Conservation (phyloP, 2,113 vertebrate species). For the Ameiurus melas region DNA sequence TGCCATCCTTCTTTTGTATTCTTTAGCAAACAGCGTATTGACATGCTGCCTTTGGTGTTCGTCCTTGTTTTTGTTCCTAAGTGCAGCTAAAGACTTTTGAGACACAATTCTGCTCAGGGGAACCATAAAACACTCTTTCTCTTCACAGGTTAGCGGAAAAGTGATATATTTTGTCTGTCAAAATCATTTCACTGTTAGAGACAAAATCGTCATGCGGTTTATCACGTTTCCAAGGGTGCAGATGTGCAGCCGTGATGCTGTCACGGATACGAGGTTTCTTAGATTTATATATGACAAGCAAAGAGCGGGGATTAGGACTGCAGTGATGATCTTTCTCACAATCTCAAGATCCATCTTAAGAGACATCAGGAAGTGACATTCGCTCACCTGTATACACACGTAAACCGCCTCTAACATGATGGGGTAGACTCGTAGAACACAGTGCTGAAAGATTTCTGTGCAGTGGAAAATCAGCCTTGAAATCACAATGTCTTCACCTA, state of each 20-base stretch:
- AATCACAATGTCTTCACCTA: slow-evolving; percentile 7
- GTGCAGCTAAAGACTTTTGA: slow-evolving; percentile 44
- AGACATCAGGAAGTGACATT: slow-evolving; percentile 20
- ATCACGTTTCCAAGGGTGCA: slow-evolving; percentile 48
- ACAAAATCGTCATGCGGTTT: slow-evolving; percentile 56
- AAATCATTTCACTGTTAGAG: slow-evolving; percentile 44
- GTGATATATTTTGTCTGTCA: slow-evolving; percentile 44
- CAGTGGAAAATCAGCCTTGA: neutral
- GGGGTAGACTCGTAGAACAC: neutral
- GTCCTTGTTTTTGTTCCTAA: slow-evolving; percentile 41
- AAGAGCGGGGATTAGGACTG: slow-evolving; percentile 53
- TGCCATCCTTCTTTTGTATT: slow-evolving; percentile 22
- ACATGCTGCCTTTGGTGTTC: slow-evolving; percentile 27
- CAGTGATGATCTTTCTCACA: slow-evolving; percentile 50
- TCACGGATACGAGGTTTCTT: slow-evolving; percentile 55
- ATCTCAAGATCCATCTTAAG: slow-evolving; percentile 28
- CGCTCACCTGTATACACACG: neutral
- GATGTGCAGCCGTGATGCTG: slow-evolving; percentile 51
- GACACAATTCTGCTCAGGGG: slow-evolving; percentile 26
- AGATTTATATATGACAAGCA: slow-evolving; percentile 57
- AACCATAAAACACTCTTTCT: slow-evolving; percentile 13
- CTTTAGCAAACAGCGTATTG: slow-evolving; percentile 44
- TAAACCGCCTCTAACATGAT: neutral
- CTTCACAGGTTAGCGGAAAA: slow-evolving; percentile 37
- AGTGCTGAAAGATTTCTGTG: neutral